Percentiles rank a stretch among this genome's conserved stretches.
These are phyloP conservation scores for Rhopalosiphum maidis DNA, from an alignment of 1,140 invertebrate genomes.

Conservation along the genomic window DNA sequence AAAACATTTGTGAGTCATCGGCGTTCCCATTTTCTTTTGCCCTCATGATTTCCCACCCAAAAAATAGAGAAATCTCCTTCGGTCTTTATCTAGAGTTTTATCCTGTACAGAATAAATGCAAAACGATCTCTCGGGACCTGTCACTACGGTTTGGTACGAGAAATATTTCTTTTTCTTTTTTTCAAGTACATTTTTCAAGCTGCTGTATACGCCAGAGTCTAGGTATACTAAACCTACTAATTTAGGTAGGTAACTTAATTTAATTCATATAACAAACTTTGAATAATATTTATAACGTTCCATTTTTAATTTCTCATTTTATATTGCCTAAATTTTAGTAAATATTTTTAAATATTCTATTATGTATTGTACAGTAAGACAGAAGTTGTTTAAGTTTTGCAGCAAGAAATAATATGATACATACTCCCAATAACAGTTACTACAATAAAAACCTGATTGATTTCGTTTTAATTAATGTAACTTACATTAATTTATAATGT, in stretches of 20 bases:
- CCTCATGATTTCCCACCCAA: conserved; percentile 17
- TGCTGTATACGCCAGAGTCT: not conserved
- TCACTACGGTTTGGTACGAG: not conserved
- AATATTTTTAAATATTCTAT: too few species aligned
- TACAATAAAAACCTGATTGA: too few species aligned
- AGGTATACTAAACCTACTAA: not conserved
- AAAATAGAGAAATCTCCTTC: conserved; percentile 21
- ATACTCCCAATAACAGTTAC: too few species aligned
- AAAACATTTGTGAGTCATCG: conserved; percentile 54
- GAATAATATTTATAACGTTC: not conserved
- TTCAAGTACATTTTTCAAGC: not conserved
- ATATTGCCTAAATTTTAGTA: not conserved
- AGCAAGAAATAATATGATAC: too few species aligned
- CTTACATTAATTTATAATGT: too few species aligned
- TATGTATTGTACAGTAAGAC: not conserved
- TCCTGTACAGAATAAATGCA: conserved; percentile 19
- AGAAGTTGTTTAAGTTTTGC: too few species aligned
- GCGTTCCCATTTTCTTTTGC: conserved; percentile 6
- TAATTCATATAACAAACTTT: not conserved
- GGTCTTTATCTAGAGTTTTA: conserved; percentile 21
- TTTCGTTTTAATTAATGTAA: too few species aligned
- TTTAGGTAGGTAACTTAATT: not conserved
- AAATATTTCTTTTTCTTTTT: conserved; percentile 41
- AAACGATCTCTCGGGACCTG: conserved; percentile 28
- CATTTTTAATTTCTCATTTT: not conserved